Evolutionary conservation across 2,797 vertebrate genomes (phyloP).

Genomic region (Trachurus trachurus): DNA sequence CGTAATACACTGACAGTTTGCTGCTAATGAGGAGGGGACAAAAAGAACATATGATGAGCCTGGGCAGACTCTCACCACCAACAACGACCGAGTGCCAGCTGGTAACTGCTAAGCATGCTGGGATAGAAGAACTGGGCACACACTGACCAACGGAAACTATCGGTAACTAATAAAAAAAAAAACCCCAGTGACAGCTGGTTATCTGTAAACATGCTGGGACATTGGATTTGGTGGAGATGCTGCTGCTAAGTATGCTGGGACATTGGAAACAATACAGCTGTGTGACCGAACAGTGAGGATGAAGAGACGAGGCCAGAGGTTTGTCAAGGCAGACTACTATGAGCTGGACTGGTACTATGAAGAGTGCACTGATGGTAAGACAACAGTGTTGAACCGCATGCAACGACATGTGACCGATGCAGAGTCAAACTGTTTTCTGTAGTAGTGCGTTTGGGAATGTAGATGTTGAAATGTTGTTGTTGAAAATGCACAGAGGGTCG

Average conservation of each 20-base stretch:
- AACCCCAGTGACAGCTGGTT: conserved; percentile 29
- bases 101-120: conserved; percentile 61
- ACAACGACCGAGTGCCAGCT: conserved; percentile 48
- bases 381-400: background rate
- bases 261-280: conserved; percentile 38
- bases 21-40: conserved; percentile 51
- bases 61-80: conserved; percentile 33
- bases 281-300: conserved; percentile 73
- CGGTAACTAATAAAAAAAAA: conserved; percentile 13
- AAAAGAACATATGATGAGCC: conserved; percentile 51
- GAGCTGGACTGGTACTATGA: conserved; percentile 99
- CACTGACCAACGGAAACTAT: conserved; percentile 25
- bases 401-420: background rate
- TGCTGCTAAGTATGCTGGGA: conserved; percentile 54
- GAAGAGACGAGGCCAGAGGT: conserved; percentile 94
- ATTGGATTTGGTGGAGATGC: conserved; percentile 21
- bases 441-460: background rate
- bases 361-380: conserved; percentile 97
- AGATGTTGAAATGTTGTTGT: background rate
- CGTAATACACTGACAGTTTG: conserved; percentile 34
- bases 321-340: conserved; percentile 98
- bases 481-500: background rate
- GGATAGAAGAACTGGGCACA: conserved; percentile 36
- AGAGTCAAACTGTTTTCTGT: conserved; percentile 9
- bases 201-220: conserved; percentile 56